A percentile compares a stretch with the other conserved stretches of the same genome.
phyloP scores from a whole-genome alignment of 2,113 vertebrate species.

The Nyctereutes procyonoides region DNA sequence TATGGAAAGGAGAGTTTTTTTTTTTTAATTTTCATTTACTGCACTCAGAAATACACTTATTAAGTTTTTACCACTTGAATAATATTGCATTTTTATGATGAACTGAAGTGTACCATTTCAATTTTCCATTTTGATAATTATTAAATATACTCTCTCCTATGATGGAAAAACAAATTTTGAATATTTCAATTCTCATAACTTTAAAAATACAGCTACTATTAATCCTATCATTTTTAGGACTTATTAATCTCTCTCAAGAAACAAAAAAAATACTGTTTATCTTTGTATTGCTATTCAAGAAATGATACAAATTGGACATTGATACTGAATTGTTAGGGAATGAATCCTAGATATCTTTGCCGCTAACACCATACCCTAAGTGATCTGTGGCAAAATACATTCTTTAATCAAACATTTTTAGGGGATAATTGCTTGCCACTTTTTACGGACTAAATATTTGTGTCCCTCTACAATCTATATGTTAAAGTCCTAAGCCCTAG shows the following conservation, averaged over 20 bases:
- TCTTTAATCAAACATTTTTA: not conserved
- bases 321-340: not conserved
- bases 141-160: not conserved
- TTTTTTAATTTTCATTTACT: not conserved
- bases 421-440: not conserved
- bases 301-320: not conserved
- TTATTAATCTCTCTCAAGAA: not conserved
- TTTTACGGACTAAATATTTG: not conserved
- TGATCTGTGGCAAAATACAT: not conserved
- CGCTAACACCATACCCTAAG: not conserved
- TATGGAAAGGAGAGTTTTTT: not conserved
- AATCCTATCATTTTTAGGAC: not conserved
- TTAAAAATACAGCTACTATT: not conserved
- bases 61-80: not conserved
- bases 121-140: conserved; percentile 38
- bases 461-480: rapidly evolving
- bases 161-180: not conserved
- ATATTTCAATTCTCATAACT: not conserved
- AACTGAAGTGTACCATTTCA: not conserved
- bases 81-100: not conserved
- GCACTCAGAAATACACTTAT: not conserved
- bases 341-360: not conserved
- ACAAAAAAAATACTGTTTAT: not conserved
- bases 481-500: not conserved
- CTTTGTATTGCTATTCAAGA: not conserved